Percentiles rank a stretch among this genome's conserved stretches.
Conservation (phyloP, 2,888 invertebrate species). For the Ryuthela nishihirai region DNA sequence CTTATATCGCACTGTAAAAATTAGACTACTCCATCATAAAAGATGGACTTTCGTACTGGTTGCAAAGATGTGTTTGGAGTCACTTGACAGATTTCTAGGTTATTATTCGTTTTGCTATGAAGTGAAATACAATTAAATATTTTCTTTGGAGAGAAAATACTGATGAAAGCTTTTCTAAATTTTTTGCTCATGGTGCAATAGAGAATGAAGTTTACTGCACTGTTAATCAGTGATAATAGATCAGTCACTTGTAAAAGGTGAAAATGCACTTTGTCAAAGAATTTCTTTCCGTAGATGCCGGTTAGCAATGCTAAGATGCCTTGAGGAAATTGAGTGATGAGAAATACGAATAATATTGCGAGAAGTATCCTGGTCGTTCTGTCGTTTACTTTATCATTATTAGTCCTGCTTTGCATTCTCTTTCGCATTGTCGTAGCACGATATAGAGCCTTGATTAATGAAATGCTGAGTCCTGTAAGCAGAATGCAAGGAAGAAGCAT, state of each 20-base stretch:
- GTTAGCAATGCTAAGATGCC: conserved; percentile 69
- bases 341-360: conserved; percentile 78
- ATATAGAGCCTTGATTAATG: conserved; percentile 47
- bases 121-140: conserved; percentile 60
- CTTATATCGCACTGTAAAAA: too few relatives aligned
- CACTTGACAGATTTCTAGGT: too few relatives aligned
- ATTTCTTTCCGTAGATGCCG: conserved; percentile 68
- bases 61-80: too few relatives aligned
- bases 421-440: conserved; percentile 43
- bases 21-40: too few relatives aligned
- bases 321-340: conserved; percentile 86
- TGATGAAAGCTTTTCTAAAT: conserved; percentile 64
- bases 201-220: conserved; percentile 87
- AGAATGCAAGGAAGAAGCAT: conserved; percentile 87
- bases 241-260: conserved; percentile 72
- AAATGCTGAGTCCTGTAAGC: conserved; percentile 62
- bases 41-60: too few relatives aligned
- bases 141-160: conserved; percentile 65
- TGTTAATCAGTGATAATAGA: conserved; percentile 81
- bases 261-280: conserved; percentile 59
- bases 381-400: conserved; percentile 53
- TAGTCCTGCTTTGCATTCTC: conserved; percentile 39
- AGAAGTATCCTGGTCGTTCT: conserved; percentile 85
- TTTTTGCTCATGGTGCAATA: conserved; percentile 93
- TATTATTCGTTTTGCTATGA: conserved; percentile 45